Evolutionary conservation across 2,797 vertebrate species (phyloP), one percentile per base, ranked within the genome.

Genomic region (Scolopax rusticola): DNA sequence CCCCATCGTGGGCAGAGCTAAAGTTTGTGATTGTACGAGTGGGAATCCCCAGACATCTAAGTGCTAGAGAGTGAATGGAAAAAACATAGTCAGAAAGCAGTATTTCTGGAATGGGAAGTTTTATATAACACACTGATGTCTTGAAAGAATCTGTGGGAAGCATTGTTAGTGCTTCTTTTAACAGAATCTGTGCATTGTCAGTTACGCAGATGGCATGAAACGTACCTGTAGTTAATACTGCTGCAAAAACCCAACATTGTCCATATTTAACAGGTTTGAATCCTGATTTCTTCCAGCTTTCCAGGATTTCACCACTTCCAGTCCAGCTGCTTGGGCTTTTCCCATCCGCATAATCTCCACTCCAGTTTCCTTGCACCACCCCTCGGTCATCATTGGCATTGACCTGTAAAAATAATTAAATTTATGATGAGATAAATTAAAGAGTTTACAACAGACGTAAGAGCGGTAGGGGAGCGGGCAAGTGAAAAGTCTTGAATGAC

Each of bases 241-340:
- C 99, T n/a, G 99, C 99, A 96, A 99, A 99, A 95, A 99, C 99
- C 99, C 99, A 99, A 91, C 99, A 99, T 90, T 99, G 99, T 47
- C 99, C 99, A 5, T 98, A 99, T 83, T 96, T 98, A 25, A 99
- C 99, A 3, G 98, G 97, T 80, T 38, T 97, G 83, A 86, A 98
- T 27, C 98, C 98, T 7, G 97, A 95, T 28, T 97, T 96, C 92
- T 98, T 99, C 99, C 99, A 99, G 59, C 94, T 94, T 67, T 95
- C 98, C 51, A 99, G 98, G 97, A 99, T 99, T 28, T 99, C 98
- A 89, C 99, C 98, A 3, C 99, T 99, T 93, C 99, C 99, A 0
- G 97, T 99, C 99, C 99, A 99, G 64, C 95, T 98, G 43, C 96
- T 96, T 5, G 99, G 99, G 27, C 98, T 95, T 30, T 97, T 97